Evolutionary conservation across 2,888 invertebrate species (phyloP).

Genomic region (Gastrophysa polygoni): DNA sequence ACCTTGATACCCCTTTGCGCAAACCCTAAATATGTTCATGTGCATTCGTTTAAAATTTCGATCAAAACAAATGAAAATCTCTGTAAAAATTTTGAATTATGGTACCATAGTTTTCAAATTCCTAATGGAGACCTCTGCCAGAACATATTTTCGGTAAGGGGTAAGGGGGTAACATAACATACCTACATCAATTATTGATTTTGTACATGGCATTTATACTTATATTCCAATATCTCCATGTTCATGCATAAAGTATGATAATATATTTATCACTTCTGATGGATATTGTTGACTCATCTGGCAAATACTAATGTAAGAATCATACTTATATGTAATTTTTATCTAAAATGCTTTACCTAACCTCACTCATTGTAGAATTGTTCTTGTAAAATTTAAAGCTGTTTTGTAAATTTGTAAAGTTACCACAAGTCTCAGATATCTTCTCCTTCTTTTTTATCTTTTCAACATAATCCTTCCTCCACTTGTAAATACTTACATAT

Average conservation of each 20-base stretch:
- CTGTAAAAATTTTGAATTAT: slow-evolving; percentile 9
- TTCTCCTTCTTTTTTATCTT: too few species aligned
- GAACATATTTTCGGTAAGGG: slow-evolving; percentile 44
- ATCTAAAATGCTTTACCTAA: slow-evolving; percentile 24
- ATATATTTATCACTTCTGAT: slow-evolving; percentile 16
- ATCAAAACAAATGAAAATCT: slow-evolving; percentile 33
- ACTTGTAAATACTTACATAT: too few species aligned
- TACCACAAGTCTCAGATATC: too few species aligned
- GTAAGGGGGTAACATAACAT: slow-evolving; percentile 45
- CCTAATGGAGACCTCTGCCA: slow-evolving; percentile 31
- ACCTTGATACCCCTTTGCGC: slow-evolving; percentile 51
- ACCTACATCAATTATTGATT: slow-evolving; percentile 56
- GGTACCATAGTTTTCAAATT: slow-evolving; percentile 13
- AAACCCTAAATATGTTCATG: slow-evolving; percentile 53
- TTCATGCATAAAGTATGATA: slow-evolving; percentile 23
- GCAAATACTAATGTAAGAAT: slow-evolving; percentile 25
- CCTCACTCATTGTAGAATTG: slow-evolving; percentile 24
- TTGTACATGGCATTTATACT: slow-evolving; percentile 50
- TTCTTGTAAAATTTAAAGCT: too few species aligned
- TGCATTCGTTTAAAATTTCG: slow-evolving; percentile 51
- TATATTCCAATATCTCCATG: slow-evolving; percentile 36
- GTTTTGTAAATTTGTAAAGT: too few species aligned
- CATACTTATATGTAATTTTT: slow-evolving; percentile 20
- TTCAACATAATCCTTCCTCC: too few species aligned
- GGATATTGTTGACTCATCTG: slow-evolving; percentile 18